Evolutionary conservation across 2,888 invertebrate genomes (phyloP).

Genomic region (Iphiclides podalirius): DNA sequence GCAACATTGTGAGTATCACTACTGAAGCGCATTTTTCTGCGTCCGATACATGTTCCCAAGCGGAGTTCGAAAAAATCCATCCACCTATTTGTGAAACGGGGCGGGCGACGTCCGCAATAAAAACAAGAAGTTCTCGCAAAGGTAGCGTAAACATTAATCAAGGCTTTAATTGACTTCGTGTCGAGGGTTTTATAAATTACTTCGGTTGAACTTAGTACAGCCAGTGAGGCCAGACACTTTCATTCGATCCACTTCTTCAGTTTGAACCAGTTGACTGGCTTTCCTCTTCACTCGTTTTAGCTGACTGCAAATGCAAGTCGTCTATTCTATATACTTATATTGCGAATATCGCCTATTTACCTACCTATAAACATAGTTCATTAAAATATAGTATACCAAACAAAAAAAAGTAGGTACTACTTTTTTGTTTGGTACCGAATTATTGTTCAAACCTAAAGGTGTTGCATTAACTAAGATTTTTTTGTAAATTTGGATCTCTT

Average conservation of each 20-base stretch:
- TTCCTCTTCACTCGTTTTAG: background rate
- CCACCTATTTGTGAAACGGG: background rate
- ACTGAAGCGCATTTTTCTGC: too few species aligned
- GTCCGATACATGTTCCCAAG: background rate
- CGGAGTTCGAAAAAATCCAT: background rate
- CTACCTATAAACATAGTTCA: too few species aligned
- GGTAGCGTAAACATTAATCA: constrained; percentile 13
- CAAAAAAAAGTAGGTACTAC: too few species aligned
- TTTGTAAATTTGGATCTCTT: too few species aligned
- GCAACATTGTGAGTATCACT: too few species aligned
- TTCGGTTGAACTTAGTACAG: background rate
- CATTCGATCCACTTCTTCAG: background rate
- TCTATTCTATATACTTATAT: too few species aligned
- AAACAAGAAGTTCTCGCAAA: constrained; percentile 3
- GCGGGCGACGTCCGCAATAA: background rate
- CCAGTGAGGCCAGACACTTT: background rate
- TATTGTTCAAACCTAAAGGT: too few species aligned
- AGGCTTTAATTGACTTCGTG: constrained; percentile 11
- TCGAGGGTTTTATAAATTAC: constrained; percentile 10
- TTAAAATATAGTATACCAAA: too few species aligned
- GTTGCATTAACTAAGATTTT: too few species aligned
- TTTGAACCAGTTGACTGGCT: constrained; percentile 6
- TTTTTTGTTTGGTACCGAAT: too few species aligned
- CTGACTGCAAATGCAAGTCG: too few species aligned
- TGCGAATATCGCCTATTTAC: too few species aligned